Conservation (phyloP, 2,113 vertebrate genomes). For the Carassius carassius region DNA sequence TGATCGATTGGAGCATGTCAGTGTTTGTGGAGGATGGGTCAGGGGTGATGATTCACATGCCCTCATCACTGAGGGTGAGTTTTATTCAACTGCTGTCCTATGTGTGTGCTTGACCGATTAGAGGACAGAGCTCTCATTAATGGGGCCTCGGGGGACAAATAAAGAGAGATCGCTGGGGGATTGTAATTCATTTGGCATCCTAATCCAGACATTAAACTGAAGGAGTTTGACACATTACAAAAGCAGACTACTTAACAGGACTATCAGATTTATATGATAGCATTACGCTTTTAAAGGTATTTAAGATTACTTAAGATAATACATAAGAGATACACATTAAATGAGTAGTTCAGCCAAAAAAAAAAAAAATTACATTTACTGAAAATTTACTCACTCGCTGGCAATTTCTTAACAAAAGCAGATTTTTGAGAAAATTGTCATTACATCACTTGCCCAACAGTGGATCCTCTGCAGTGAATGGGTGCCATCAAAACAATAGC, state of each 20-base stretch:
- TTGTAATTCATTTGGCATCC: conserved; percentile 60
- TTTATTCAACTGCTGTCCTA: conserved; percentile 49
- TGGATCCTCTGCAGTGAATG: no score
- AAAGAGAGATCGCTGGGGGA: conserved; percentile 30
- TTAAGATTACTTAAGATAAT: neutral
- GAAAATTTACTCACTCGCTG: no score
- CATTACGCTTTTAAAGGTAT: neutral
- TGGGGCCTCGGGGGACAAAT: conserved; percentile 33
- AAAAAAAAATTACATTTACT: no score
- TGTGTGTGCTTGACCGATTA: conserved; percentile 52
- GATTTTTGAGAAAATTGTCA: no score
- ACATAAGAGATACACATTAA: neutral
- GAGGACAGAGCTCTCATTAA: conserved; percentile 55
- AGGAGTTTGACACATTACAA: conserved; percentile 46
- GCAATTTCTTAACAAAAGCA: no score
- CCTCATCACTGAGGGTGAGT: neutral
- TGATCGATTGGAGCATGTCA: conserved; percentile 34
- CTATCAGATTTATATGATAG: conserved; percentile 35
- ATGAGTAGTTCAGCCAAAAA: neutral
- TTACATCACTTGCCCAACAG: no score
- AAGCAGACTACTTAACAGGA: conserved; percentile 24
- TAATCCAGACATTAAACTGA: conserved; percentile 55
- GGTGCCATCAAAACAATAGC: no score
- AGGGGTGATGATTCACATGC: conserved; percentile 5
- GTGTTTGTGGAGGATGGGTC: conserved; percentile 1